Evolutionary conservation across 2,797 vertebrate species (phyloP).

Genomic region (Enteromius unitaeniatus): DNA sequence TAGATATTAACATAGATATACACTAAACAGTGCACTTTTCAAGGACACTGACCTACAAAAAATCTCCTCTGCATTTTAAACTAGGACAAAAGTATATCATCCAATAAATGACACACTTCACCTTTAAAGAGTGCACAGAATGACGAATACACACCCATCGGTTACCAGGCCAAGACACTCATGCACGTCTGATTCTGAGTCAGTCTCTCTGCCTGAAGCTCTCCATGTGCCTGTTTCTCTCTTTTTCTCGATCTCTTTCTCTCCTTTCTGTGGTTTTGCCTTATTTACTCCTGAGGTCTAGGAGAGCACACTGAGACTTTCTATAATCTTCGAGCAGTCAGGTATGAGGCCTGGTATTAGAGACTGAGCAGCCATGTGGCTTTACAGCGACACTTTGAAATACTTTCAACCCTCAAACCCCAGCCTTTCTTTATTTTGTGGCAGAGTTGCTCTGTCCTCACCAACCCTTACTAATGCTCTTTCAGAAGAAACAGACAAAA

Average conservation of each 20-base stretch:
- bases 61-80: background rate
- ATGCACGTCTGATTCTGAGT: slow-evolving; percentile 35
- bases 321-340: slow-evolving; percentile 55
- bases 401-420: slow-evolving; percentile 56
- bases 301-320: slow-evolving; percentile 54
- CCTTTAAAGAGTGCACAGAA: slow-evolving; percentile 8
- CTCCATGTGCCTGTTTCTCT: background rate
- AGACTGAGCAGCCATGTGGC: slow-evolving; percentile 58
- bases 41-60: background rate
- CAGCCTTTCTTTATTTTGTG: slow-evolving; percentile 50
- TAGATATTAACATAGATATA: too few species aligned
- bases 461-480: slow-evolving; percentile 59
- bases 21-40: background rate
- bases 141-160: background rate
- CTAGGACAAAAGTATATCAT: background rate
- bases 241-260: slow-evolving; percentile 11
- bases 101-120: slow-evolving; percentile 6
- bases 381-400: slow-evolving; percentile 67
- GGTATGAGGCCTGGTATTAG: slow-evolving; percentile 62
- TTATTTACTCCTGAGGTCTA: slow-evolving; percentile 58
- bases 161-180: slow-evolving; percentile 15
- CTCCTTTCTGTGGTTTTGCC: slow-evolving; percentile 31
- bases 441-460: slow-evolving; percentile 52
- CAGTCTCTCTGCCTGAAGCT: slow-evolving; percentile 28
- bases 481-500: slow-evolving; percentile 56